Evolutionary conservation across 1,140 invertebrate species (phyloP).

Genomic region (Papilio glaucus): DNA sequence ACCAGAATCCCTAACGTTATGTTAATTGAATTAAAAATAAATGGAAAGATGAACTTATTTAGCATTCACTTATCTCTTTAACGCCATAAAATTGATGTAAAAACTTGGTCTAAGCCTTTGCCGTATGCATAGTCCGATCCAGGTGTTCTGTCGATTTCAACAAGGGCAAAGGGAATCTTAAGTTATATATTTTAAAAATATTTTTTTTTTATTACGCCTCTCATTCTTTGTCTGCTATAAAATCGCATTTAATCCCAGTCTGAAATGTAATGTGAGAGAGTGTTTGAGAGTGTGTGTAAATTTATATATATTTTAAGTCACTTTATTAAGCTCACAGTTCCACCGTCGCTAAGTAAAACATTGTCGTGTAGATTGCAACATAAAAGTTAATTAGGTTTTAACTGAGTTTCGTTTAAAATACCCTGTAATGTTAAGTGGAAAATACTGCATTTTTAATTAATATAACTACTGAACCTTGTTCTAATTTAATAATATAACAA

Average conservation of each 20-base stretch:
- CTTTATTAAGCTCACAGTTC: slow-evolving; percentile 24
- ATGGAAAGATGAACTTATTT: no score
- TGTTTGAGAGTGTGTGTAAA: background rate
- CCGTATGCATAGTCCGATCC: no score
- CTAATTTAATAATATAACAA: background rate
- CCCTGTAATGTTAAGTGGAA: background rate
- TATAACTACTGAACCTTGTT: background rate
- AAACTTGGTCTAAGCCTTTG: no score
- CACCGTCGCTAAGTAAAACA: slow-evolving; percentile 30
- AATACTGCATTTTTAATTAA: background rate
- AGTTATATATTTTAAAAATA: background rate
- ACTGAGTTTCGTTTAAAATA: slow-evolving; percentile 15
- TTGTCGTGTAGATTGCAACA: slow-evolving; percentile 33
- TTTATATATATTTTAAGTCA: slow-evolving; percentile 10
- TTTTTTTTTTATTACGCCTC: background rate
- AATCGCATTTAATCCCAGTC: background rate
- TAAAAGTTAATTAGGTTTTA: slow-evolving; percentile 37
- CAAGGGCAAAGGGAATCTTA: no score
- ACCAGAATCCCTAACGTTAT: no score
- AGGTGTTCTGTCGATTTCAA: no score
- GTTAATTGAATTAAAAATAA: no score
- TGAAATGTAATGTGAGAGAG: background rate
- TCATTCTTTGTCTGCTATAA: background rate
- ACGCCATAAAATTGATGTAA: no score
- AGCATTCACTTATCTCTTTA: no score